phyloP scores from a whole-genome alignment of 2,888 invertebrate species.

The Cephus spinipes region DNA sequence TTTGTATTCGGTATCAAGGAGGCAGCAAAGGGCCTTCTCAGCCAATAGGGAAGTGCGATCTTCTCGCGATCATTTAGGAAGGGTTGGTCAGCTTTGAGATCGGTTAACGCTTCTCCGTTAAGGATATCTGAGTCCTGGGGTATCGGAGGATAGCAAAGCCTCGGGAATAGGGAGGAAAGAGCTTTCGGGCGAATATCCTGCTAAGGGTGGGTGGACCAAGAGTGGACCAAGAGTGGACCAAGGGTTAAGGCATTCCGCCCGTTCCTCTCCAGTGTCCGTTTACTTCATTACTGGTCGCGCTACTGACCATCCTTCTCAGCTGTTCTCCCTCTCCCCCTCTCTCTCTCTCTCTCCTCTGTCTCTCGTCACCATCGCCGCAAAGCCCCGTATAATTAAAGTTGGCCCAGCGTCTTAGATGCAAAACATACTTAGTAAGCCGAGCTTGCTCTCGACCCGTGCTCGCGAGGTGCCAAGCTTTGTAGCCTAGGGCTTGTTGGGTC shows the following conservation, averaged over 20 bases:
- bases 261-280: constrained; percentile 37
- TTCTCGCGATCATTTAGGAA: not conserved
- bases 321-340: constrained; percentile 6
- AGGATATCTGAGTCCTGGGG: constrained; percentile 29
- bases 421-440: constrained; percentile 61
- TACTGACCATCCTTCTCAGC: constrained; percentile 30
- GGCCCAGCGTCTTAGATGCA: constrained; percentile 61
- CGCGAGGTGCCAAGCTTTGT: constrained; percentile 30
- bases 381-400: constrained; percentile 62
- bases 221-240: not conserved
- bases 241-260: constrained; percentile 33
- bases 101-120: constrained; percentile 20
- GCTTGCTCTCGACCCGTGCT: constrained; percentile 42
- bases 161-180: not conserved
- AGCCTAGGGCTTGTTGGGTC: constrained; percentile 35
- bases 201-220: not conserved
- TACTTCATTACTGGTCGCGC: constrained; percentile 41
- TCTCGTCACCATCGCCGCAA: constrained; percentile 29
- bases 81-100: constrained; percentile 25
- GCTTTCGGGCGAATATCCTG: constrained; percentile 1
- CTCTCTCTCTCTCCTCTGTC: not conserved
- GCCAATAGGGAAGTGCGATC: not conserved
- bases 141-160: not conserved
- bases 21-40: not conserved
- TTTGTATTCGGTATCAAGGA: not conserved